These are phyloP conservation scores for Phoxinus phoxinus DNA, from an alignment of 2,113 vertebrate species.

Conservation along the genomic window DNA sequence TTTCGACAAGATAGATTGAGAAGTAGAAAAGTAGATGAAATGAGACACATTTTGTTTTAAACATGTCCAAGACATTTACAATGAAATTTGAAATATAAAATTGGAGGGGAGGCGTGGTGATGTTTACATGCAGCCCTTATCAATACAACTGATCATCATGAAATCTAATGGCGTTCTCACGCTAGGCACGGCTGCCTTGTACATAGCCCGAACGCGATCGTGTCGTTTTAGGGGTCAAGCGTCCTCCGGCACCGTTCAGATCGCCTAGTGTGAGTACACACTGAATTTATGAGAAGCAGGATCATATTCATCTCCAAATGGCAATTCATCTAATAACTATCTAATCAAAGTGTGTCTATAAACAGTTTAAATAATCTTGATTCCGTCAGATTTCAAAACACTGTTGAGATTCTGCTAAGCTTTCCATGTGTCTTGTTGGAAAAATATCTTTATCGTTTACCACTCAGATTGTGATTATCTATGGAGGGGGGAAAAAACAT, in stretches of 20 bases:
- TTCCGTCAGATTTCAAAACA: not conserved
- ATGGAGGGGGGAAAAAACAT: too few species aligned
- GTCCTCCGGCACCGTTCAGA: too few species aligned
- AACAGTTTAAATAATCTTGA: not conserved
- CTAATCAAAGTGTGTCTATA: not conserved
- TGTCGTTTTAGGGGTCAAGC: too few species aligned
- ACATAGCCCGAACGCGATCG: too few species aligned
- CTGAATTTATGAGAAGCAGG: not conserved
- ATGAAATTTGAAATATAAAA: not conserved
- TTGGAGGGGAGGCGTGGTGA: not conserved
- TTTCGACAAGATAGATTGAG: conserved; percentile 57
- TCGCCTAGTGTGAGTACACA: too few species aligned
- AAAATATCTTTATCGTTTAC: not conserved
- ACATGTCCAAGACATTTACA: not conserved
- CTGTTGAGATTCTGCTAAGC: not conserved
- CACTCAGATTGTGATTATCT: not conserved
- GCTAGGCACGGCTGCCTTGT: too few species aligned
- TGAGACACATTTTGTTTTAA: not conserved
- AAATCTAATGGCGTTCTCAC: not conserved
- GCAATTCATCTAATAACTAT: not conserved
- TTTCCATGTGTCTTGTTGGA: too few species aligned
- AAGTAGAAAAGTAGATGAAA: conserved; percentile 2
- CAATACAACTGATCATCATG: not conserved
- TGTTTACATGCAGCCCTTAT: not conserved
- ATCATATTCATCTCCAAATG: not conserved